phyloP scores from a whole-genome alignment of 1,140 invertebrate genomes.

The Euschistus heros region DNA sequence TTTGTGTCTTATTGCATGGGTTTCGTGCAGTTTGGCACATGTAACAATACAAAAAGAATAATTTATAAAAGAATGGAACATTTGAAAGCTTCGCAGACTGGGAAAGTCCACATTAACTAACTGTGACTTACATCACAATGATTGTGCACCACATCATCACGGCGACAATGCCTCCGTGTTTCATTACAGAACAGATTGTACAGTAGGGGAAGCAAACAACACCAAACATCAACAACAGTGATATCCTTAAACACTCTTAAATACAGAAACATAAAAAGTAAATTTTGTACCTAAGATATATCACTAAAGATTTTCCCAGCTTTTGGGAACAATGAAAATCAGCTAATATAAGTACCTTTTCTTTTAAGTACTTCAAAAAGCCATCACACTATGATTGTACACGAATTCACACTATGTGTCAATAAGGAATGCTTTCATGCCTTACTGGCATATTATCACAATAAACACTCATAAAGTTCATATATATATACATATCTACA shows the following conservation, averaged over 20 bases:
- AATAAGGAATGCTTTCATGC: constrained; percentile 14
- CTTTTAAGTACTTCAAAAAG: constrained; percentile 9
- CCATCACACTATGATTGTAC: constrained; percentile 17
- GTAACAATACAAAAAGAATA: constrained; percentile 6
- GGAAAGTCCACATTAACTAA: too few species aligned
- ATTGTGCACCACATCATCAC: too few species aligned
- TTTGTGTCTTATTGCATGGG: constrained; percentile 11
- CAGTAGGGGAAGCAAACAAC: constrained; percentile 8
- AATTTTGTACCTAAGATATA: constrained; percentile 13
- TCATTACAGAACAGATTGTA: too few species aligned
- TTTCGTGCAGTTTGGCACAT: constrained; percentile 15
- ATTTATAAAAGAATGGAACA: neutral
- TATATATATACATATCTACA: neutral
- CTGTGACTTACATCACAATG: too few species aligned
- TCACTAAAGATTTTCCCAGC: constrained; percentile 12
- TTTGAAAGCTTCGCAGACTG: constrained; percentile 1
- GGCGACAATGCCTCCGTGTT: too few species aligned
- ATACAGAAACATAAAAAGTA: neutral
- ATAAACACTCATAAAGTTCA: constrained; percentile 2
- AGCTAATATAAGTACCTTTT: constrained; percentile 7
- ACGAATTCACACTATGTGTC: constrained; percentile 17
- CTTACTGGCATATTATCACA: constrained; percentile 7
- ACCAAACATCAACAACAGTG: constrained; percentile 12
- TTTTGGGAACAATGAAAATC: neutral
- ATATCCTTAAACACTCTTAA: neutral